Conservation (phyloP, 2,113 vertebrate species). For the Pachycephala philippinensis region DNA sequence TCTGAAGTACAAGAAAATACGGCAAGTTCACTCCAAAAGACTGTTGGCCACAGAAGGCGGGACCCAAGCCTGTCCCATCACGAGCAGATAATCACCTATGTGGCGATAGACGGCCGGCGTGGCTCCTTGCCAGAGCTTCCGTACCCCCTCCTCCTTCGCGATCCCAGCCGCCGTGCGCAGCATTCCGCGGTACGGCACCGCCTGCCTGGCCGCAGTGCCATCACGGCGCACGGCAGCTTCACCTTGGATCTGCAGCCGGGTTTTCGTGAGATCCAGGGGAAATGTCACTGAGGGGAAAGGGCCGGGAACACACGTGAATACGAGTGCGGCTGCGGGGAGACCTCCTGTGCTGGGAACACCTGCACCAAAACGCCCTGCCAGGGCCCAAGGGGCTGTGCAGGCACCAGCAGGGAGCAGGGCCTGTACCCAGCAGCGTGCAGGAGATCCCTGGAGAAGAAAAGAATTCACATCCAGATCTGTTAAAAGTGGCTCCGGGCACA, state of each 20-base stretch:
- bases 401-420: not conserved
- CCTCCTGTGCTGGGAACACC: not conserved
- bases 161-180: constrained; percentile 76
- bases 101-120: constrained; percentile 84
- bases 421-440: rapidly evolving
- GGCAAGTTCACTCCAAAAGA: not conserved
- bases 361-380: not conserved
- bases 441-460: not conserved
- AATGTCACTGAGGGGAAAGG: constrained; percentile 76
- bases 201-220: not conserved
- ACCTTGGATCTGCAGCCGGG: constrained; percentile 85
- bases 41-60: not conserved
- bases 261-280: constrained; percentile 86
- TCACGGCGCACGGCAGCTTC: constrained; percentile 62
- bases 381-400: not conserved
- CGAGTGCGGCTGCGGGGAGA: not conserved
- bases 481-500: not conserved
- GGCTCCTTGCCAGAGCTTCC: constrained; percentile 84
- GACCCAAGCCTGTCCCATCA: not conserved
- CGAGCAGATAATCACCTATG: constrained; percentile 74
- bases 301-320: not conserved
- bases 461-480: not conserved
- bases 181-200: constrained; percentile 74
- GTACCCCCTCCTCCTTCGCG: constrained; percentile 77
- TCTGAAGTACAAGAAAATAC: not conserved